Percentiles rank a stretch among this genome's conserved stretches.
phyloP scores from a whole-genome alignment of 2,888 invertebrate genomes.

The Apoda limacodes region DNA sequence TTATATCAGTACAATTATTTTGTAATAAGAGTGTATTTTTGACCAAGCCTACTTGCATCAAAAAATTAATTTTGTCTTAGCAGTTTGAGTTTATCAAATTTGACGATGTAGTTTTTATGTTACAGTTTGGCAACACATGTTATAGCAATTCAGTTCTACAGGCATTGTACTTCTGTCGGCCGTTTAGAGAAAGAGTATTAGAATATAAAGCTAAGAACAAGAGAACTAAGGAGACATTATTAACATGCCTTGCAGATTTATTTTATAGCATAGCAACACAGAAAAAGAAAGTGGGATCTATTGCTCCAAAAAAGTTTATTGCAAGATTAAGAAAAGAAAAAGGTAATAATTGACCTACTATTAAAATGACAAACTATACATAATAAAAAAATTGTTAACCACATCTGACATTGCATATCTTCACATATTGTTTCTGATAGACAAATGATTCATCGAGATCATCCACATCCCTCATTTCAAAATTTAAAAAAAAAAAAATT shows the following conservation, averaged over 20 bases:
- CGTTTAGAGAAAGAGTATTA: slow-evolving; percentile 97
- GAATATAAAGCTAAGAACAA: slow-evolving; percentile 98
- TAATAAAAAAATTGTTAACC: not conserved
- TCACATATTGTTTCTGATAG: too few species aligned
- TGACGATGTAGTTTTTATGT: slow-evolving; percentile 10
- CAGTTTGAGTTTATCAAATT: too few species aligned
- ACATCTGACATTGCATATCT: not conserved
- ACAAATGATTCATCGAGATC: too few species aligned
- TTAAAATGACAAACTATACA: too few species aligned
- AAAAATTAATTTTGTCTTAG: too few species aligned
- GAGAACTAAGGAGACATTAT: slow-evolving; percentile 94
- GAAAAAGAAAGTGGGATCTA: slow-evolving; percentile 99
- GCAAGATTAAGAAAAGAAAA: slow-evolving; percentile 98
- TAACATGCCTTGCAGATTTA: slow-evolving; percentile 97
- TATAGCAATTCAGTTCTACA: slow-evolving; percentile 99
- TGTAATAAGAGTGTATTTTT: slow-evolving; percentile 3
- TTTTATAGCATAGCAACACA: slow-evolving; percentile 99
- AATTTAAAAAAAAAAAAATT: too few species aligned
- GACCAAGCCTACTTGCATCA: too few species aligned
- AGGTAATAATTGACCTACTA: slow-evolving; percentile 63
- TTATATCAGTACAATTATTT: slow-evolving; percentile 3
- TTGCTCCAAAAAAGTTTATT: slow-evolving; percentile 99
- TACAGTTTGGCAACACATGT: slow-evolving; percentile 99
- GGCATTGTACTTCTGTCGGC: slow-evolving; percentile 99
- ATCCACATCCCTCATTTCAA: too few species aligned